Evolutionary conservation across 2,797 vertebrate genomes (phyloP).

Genomic region (Phoebastria nigripes): DNA sequence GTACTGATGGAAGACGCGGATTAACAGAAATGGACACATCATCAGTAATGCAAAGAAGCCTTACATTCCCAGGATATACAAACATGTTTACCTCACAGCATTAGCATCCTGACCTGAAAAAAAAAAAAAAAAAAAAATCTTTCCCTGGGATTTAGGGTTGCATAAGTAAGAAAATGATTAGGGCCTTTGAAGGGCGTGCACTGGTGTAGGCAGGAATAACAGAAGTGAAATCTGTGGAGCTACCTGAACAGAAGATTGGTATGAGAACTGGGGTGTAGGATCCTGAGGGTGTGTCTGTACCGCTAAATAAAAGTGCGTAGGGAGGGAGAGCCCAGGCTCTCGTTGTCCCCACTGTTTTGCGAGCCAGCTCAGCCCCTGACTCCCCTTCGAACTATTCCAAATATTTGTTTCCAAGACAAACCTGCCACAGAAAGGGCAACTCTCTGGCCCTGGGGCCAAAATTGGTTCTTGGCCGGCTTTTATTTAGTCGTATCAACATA

Average conservation of each 20-base stretch:
- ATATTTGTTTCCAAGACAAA: conserved; percentile 46
- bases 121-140: not conserved
- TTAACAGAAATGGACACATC: not conserved
- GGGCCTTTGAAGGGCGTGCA: not conserved
- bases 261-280: not conserved
- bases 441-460: not conserved
- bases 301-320: rapidly evolving
- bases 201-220: not conserved
- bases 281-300: not conserved
- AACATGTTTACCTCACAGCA: not conserved
- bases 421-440: not conserved
- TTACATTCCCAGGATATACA: not conserved
- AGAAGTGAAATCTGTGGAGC: not conserved
- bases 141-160: not conserved
- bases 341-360: rapidly evolving
- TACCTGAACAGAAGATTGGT: not conserved
- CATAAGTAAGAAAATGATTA: not conserved
- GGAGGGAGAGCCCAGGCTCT: not conserved
- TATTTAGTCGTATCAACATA: not conserved
- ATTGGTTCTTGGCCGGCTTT: not conserved
- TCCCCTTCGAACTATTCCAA: not conserved
- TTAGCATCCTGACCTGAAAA: not conserved
- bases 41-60: not conserved
- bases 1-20: not conserved
- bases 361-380: not conserved